Base-by-base conservation (phyloP, 1,140 invertebrate species). In the Microplitis demolitor region DNA sequence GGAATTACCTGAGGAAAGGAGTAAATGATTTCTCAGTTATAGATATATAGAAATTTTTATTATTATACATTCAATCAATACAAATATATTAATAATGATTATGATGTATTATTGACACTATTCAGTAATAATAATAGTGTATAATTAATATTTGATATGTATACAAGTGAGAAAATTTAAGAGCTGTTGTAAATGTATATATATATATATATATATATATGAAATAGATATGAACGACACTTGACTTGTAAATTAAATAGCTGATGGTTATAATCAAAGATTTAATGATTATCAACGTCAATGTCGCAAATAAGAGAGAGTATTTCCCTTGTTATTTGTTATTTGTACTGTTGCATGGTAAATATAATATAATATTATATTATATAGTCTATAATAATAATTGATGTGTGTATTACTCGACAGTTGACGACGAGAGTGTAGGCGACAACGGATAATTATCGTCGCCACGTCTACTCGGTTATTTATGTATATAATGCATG, bases 361-460 rank as follows among this genome's bases (percentile, higher is more conserved):
- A 39, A 50, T 2, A 67, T 50, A 53, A 6, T 64, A 16, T 50
- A 24, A 6, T 24, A 24, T 24, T 24, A 24, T 24, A 24, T 45
- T 14, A 64, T 63, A 39, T 33, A 11, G 24, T n/a, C 63, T 50
- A 14, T n/a, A 16, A 31, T 50, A 66, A 50, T 50, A 16, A 14
- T 54, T 24, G 45, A 54, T 14, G 45, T 53, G 8, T 56, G 53
- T 67, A 67, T 54, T 14, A n/a, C n/a, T 58, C 16, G 53, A 54
- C 66, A 50, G 53, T 67, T 11, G 51, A 39, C 53, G 51, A 66
- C 34, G 35, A 45, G 31, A 39, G 50, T 50, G 66, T 24, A 67
- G 39, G 66, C 66, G 66, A 67, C 66, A 67, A 39, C 66, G 66
- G 66, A 67, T 67, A 67, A 67, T 67, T 67, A 67, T 67, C 50